A percentile compares a stretch with the other conserved stretches of the same genome.
phyloP scores from a whole-genome alignment of 2,888 invertebrate genomes.

The Acheta domesticus region DNA sequence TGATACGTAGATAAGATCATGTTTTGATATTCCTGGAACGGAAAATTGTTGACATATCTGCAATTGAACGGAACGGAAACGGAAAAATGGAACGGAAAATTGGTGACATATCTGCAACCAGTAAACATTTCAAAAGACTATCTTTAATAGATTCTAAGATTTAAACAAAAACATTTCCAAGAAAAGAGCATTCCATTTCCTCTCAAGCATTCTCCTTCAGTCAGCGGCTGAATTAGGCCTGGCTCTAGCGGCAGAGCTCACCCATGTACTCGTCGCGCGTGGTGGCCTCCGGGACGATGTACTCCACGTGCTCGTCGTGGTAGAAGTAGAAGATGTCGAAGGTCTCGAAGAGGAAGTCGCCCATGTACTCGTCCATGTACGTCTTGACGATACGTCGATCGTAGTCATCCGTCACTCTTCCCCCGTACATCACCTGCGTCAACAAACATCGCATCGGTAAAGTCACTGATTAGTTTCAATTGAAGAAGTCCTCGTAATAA shows the following conservation, averaged over 20 bases:
- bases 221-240: too few relatives aligned
- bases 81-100: too few relatives aligned
- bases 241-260: conserved; percentile 43
- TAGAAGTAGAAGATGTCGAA: conserved; percentile 92
- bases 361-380: conserved; percentile 93
- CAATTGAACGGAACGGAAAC: too few relatives aligned
- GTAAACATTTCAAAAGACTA: too few relatives aligned
- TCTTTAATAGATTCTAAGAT: too few relatives aligned
- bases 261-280: conserved; percentile 69
- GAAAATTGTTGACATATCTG: too few relatives aligned
- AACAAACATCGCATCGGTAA: conserved; percentile 20
- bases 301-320: conserved; percentile 68
- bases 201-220: too few relatives aligned
- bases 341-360: conserved; percentile 87
- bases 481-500: neutral
- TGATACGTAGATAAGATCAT: too few relatives aligned
- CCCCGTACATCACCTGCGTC: conserved; percentile 85
- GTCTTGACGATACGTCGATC: conserved; percentile 81
- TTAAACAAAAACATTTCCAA: too few relatives aligned
- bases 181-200: too few relatives aligned
- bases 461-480: neutral
- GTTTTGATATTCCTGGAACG: too few relatives aligned
- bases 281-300: conserved; percentile 69
- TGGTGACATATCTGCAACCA: too few relatives aligned
- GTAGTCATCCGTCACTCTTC: conserved; percentile 86